A percentile compares a stretch with the other conserved stretches of the same genome.
These are phyloP conservation scores for Centrocercus urophasianus DNA, from an alignment of 2,113 vertebrate genomes.

Conservation along the genomic window DNA sequence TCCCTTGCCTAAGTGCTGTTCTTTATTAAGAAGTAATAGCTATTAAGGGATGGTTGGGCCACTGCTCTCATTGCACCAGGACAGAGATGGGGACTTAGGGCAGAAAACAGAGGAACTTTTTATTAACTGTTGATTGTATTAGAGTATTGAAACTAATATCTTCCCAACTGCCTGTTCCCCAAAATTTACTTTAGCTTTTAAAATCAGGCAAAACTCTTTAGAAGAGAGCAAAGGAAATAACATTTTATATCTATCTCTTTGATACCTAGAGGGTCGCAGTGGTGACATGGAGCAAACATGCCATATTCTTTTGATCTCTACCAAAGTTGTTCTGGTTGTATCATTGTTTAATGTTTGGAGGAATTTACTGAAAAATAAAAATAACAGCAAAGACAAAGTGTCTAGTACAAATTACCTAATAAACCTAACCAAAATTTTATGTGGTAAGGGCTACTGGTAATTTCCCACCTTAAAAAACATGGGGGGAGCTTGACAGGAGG, in stretches of 20 bases:
- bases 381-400: not conserved
- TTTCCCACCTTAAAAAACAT: not conserved
- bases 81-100: conserved; percentile 29
- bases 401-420: not conserved
- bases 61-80: conserved; percentile 16
- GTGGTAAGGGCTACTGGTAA: not conserved
- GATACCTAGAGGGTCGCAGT: not conserved
- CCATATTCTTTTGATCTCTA: conserved; percentile 25
- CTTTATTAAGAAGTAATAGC: conserved; percentile 77
- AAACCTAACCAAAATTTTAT: not conserved
- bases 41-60: conserved; percentile 32
- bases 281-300: not conserved
- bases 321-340: conserved; percentile 13
- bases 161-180: not conserved
- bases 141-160: not conserved
- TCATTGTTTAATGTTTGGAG: conserved; percentile 16
- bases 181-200: not conserved
- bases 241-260: not conserved
- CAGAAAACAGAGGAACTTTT: conserved; percentile 12
- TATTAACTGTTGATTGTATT: no score
- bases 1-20: conserved; percentile 69
- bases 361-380: conserved; percentile 54
- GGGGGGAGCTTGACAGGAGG: not conserved
- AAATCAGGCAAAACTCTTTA: conserved; percentile 9
- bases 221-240: not conserved